Percentiles rank a stretch among this genome's conserved stretches.
Conservation (phyloP, 1,140 invertebrate genomes). For the Drosophila kikkawai region DNA sequence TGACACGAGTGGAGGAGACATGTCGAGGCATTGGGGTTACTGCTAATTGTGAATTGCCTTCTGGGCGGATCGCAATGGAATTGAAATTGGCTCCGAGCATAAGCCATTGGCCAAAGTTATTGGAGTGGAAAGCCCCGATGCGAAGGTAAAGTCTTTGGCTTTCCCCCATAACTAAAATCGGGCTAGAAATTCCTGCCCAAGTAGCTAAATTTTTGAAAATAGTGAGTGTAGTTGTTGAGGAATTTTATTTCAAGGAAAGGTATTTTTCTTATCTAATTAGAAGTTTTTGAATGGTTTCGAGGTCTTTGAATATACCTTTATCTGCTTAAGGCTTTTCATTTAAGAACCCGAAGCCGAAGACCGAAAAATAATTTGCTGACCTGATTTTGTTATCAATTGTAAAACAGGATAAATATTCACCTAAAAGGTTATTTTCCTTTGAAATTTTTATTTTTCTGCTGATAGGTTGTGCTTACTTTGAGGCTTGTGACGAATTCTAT, state of each 20-base stretch:
- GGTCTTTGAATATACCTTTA: neutral
- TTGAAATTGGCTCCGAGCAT: slow-evolving; percentile 18
- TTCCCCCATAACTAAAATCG: slow-evolving; percentile 25
- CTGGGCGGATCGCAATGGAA: slow-evolving; percentile 47
- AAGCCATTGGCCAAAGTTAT: slow-evolving; percentile 45
- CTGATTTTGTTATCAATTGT: neutral
- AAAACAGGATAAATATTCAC: neutral
- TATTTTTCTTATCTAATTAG: neutral
- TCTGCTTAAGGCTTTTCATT: neutral
- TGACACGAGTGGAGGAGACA: slow-evolving; percentile 49
- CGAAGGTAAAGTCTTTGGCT: slow-evolving; percentile 38
- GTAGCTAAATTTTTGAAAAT: neutral
- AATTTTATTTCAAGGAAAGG: neutral
- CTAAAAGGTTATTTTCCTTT: neutral
- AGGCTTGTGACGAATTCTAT: neutral
- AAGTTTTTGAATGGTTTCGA: neutral
- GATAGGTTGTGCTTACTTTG: neutral
- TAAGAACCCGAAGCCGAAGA: neutral
- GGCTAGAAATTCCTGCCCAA: slow-evolving; percentile 13
- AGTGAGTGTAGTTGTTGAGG: neutral
- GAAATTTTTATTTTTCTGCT: neutral
- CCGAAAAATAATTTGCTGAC: neutral
- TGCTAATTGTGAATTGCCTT: slow-evolving; percentile 53
- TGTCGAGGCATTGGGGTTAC: slow-evolving; percentile 48
- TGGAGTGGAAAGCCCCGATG: slow-evolving; percentile 46